Percentiles rank a stretch among this genome's conserved stretches.
These are phyloP conservation scores for Cheilinus undulatus DNA, from an alignment of 2,113 vertebrate genomes.

Conservation along the genomic window DNA sequence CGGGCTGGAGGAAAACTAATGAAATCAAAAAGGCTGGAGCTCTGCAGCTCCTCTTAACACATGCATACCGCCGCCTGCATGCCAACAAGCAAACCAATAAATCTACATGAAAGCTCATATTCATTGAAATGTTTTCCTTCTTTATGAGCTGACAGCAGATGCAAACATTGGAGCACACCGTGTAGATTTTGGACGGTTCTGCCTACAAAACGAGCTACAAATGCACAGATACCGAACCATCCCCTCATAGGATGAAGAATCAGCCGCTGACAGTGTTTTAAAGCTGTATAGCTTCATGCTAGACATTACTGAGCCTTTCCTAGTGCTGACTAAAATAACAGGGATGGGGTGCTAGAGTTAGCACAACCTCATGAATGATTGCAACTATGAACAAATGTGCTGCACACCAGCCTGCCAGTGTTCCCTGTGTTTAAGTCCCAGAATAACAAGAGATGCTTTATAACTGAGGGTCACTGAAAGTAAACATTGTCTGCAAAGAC, in stretches of 20 bases:
- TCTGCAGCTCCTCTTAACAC: conserved; percentile 54
- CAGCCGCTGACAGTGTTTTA: conserved; percentile 7
- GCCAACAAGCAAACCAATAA: conserved; percentile 55
- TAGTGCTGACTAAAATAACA: too few relatives aligned
- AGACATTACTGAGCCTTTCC: too few relatives aligned
- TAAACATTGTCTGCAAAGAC: too few relatives aligned
- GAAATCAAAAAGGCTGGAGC: conserved; percentile 46
- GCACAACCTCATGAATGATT: too few relatives aligned
- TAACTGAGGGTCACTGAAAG: too few relatives aligned
- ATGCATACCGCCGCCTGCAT: conserved; percentile 7
- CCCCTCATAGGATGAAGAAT: conserved; percentile 17
- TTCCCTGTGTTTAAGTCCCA: too few relatives aligned
- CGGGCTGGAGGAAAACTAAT: conserved; percentile 57
- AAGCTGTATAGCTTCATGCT: conserved; percentile 2
- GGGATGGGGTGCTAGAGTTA: too few relatives aligned
- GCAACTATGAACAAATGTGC: too few relatives aligned
- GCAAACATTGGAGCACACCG: conserved; percentile 25
- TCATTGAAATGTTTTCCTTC: conserved; percentile 61
- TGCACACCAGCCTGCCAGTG: too few relatives aligned
- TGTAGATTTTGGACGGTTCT: conserved; percentile 17
- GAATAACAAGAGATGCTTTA: too few relatives aligned
- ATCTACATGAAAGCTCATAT: conserved; percentile 48
- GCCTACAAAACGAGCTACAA: not conserved
- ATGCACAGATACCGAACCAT: not conserved
- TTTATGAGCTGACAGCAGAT: conserved; percentile 58